phyloP scores from a whole-genome alignment of 2,113 vertebrate genomes.

The Sceloporus undulatus region DNA sequence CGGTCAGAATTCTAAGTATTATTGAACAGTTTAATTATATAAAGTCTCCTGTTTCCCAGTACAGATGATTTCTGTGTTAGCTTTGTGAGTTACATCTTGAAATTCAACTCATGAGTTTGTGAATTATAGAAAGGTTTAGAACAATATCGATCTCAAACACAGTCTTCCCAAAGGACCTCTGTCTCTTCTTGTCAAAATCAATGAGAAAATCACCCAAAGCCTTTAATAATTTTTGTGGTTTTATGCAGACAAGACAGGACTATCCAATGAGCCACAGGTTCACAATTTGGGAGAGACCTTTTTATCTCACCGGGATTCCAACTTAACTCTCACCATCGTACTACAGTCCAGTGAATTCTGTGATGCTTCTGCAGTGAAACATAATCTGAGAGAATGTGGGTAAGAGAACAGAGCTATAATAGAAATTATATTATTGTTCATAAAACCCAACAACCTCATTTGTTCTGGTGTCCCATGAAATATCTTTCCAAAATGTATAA shows the following conservation, averaged over 20 bases:
- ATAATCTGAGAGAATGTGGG: background rate
- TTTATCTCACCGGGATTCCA: background rate
- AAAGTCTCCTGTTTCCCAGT: conserved; percentile 64
- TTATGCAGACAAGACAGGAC: background rate
- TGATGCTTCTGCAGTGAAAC: background rate
- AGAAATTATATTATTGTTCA: conserved; percentile 12
- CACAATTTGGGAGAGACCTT: background rate
- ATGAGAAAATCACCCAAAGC: conserved; percentile 38
- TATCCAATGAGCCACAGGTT: background rate
- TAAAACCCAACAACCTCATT: background rate
- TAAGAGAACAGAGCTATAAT: background rate
- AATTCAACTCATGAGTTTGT: conserved; percentile 54
- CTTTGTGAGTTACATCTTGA: conserved; percentile 41
- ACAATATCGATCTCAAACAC: conserved; percentile 45
- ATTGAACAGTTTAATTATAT: conserved; percentile 70
- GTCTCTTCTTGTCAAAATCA: conserved; percentile 57
- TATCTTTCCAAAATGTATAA: background rate
- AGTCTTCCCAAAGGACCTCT: conserved; percentile 9
- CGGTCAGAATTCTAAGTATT: conserved; percentile 62
- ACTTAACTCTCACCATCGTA: background rate
- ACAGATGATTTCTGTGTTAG: conserved; percentile 68
- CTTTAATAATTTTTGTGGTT: conserved; percentile 33
- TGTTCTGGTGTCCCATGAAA: conserved; percentile 10
- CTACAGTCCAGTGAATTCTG: background rate
- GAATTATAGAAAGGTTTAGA: conserved; percentile 44